Base-by-base conservation (phyloP, 2,888 invertebrate genomes). In the Melitaea athalia region DNA sequence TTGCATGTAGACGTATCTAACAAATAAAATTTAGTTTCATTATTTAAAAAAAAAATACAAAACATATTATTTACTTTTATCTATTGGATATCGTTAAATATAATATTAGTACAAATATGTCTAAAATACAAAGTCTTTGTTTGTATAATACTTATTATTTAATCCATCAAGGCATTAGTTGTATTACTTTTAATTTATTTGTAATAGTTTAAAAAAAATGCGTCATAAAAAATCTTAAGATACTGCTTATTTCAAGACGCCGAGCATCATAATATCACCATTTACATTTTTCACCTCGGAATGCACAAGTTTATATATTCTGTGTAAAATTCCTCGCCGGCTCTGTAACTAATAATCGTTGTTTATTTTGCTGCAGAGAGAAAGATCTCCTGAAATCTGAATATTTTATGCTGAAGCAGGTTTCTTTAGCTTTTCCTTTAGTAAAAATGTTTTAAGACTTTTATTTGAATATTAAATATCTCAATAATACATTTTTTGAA, bases 251-350 rank as follows among this genome's bases (percentile, higher is more conserved):
- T 47, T 1, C 17, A 47, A 60, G 12, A 53, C 53, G 31, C 31
- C 52, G 17, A 31, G 45, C n/a, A 45, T 60, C 47, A 47, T 31
- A 31, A 47, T 60, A 60, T 42, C 59, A 49, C 7, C 15, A 60
- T 66, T 60, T 53, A 59, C 59, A 53, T 60, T 60, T 43, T 55
- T 60, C 43, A 53, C 65, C 65, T 65, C 45, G 15, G 65, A 60
- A 65, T 65, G 33, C 59, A 59, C 59, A 52, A 60, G 38, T 55
- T 31, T 53, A 7, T 55, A 55, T 24, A 55, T 33, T 33, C 52
- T 50, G 59, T 52, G 50, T 42, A 49, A 38, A 49, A 65, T 60
- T 65, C 60, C 59, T 60, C 33, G 12, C 38, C 59, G 24, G 65
- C 52, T 24, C 50, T 11, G 15, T 59, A 50, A 33, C 59, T 65